Evolutionary conservation across 2,888 invertebrate genomes (phyloP), one percentile per base, ranked within the genome.

Genomic region (Chrysomela aeneicollis): DNA sequence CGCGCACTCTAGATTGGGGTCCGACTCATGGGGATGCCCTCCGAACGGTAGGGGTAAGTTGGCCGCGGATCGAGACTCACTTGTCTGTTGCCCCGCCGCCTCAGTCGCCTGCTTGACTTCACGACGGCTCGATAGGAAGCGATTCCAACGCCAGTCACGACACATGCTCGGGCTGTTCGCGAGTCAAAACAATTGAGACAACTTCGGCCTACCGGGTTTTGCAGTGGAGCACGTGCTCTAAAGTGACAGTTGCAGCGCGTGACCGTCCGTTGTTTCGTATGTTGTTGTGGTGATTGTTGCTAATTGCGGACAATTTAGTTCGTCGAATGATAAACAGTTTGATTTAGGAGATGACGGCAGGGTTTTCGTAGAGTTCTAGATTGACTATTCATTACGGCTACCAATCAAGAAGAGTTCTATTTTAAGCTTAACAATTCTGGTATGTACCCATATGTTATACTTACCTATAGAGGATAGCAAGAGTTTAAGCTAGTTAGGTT

Each of bases 21-120:
- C 76, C 76, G 72, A 77, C 77, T 78, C 78, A 76, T 78, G 75
- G 78, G 78, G 78, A 74, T 72, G 70, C 70, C 75, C 75, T 82
- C 67, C 62, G 46, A 62, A 82, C 82, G 83, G 79, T 78, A 79
- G 78, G 79, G 78, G 78, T 78, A 79, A 78, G 78, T 77, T 73
- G 77, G 72, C 72, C 67, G 72, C 72, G 66, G 69, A 70, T 71
- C 74, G 70, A 73, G 73, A 72, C 72, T 74, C 74, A 72, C 73
- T 73, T 74, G 74, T 74, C 74, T 73, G 71, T 69, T 66, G 62
- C 64, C 64, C 57, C 73, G 71, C 70, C 68, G 62, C 64, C 64
- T 59, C 73, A 76, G 76, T 76, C 74, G 74, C 72, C 73, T 73
- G 74, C 74, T 74, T 68, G 76, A 76, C 73, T 74, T 71, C 73